Evolutionary conservation across 2,888 invertebrate genomes (phyloP), one percentile per base, ranked within the genome.

Genomic region (Calephelis perditalis): DNA sequence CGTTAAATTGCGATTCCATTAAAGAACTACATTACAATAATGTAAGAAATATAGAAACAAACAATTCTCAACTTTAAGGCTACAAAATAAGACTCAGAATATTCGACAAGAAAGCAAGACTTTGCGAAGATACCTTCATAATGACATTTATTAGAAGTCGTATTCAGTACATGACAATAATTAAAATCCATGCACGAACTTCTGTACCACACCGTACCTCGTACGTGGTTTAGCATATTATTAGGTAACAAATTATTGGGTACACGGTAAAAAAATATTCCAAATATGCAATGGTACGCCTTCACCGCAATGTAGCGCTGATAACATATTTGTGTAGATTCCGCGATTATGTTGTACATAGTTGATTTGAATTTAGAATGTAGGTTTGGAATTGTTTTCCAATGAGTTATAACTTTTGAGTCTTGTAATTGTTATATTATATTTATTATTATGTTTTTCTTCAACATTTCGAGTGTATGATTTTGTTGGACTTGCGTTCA

Each of bases 141-240:
- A 88, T 89, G 88, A 87, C 89, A 88, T 89, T 89, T 89, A 89
- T 89, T 89, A 89, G 86, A 79, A 84, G 82, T 75, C 85, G 86
- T 86, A 87, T 88, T 85, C 79, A 82, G 86, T 88, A 89, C 88
- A 89, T 88, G 88, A 86, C 78, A 86, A 88, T 89, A 89, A 89
- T 89, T 89, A 89, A 89, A 89, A 89, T 80, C 83, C 81, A 89
- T 89, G 88, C 89, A 89, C 89, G 89, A 89, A 89, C 73, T 71
- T 66, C 72, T 73, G 89, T 89, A 82, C 89, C 89, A 85, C 70
- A 81, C 86, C 78, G 89, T 88, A 69, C 88, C 86, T 65, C 74
- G 85, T 76, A 84, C 84, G 83, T 82, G 71, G 70, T 72, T 83
- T 81, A 79, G 82, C 84, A 84, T 86, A 84, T 82, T 84, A 84